Conservation (phyloP, 2,113 vertebrate genomes). For the Patagioenas fasciata region DNA sequence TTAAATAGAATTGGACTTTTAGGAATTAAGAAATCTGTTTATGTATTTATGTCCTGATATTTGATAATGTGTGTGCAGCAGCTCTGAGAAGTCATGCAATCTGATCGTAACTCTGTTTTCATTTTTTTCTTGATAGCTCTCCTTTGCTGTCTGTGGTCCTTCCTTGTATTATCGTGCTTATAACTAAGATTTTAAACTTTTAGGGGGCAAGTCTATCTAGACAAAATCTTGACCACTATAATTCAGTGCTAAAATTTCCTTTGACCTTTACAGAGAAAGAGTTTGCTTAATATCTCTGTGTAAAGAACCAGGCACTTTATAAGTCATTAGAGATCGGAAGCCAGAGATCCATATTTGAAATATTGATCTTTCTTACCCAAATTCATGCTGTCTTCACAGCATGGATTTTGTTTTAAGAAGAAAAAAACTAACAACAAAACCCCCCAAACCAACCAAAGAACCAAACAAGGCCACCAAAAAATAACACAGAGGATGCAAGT, state of each 20-base stretch:
- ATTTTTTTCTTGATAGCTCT: background rate
- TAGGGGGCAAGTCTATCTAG: background rate
- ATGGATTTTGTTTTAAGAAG: background rate
- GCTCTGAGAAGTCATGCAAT: background rate
- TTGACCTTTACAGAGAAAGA: constrained; percentile 1
- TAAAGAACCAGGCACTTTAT: background rate
- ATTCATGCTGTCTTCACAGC: background rate
- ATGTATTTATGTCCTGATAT: background rate
- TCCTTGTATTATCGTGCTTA: background rate
- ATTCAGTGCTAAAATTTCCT: background rate
- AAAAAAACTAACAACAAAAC: no score
- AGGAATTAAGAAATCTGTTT: background rate
- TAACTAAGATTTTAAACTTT: background rate
- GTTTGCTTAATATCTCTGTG: background rate
- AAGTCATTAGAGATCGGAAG: background rate
- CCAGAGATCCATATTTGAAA: background rate
- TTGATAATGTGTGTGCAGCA: background rate
- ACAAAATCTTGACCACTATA: background rate
- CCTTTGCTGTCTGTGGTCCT: background rate
- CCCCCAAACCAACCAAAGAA: no score
- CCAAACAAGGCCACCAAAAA: no score
- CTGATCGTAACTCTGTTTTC: background rate
- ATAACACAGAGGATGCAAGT: background rate
- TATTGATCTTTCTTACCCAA: background rate
- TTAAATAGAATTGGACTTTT: background rate